These are phyloP conservation scores for Zenarchopterus dispar DNA, from an alignment of 2,797 vertebrate species.

Conservation along the genomic window DNA sequence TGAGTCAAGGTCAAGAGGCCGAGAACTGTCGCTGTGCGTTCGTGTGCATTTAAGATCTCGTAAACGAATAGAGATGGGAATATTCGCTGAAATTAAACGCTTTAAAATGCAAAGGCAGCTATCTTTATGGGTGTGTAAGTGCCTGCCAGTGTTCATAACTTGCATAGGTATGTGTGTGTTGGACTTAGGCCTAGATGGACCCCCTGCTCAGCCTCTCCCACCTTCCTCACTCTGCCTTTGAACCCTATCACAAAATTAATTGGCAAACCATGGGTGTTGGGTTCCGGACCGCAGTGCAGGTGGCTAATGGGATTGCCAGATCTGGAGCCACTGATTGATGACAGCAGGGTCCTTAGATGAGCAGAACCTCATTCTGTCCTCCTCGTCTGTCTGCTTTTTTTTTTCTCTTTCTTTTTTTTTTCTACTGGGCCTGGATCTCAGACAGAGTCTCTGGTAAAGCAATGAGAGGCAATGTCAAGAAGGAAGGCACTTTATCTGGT, in stretches of 20 bases:
- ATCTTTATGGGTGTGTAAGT: too few relatives aligned
- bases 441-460: conserved; percentile 64
- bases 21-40: conserved; percentile 20
- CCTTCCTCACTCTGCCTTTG: conserved; percentile 63
- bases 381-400: neutral
- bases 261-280: conserved; percentile 68
- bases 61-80: neutral
- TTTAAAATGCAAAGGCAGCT: too few relatives aligned
- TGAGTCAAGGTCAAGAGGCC: conserved; percentile 65
- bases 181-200: conserved; percentile 29
- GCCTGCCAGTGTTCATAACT: too few relatives aligned
- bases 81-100: neutral
- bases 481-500: conserved; percentile 8
- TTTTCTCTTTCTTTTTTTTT: neutral
- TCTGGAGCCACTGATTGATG: conserved; percentile 77
- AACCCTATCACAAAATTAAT: conserved; percentile 78
- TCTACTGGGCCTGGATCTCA: conserved; percentile 49
- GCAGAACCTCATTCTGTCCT: conserved; percentile 37
- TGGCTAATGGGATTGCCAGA: conserved; percentile 86
- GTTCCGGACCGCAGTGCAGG: conserved; percentile 70
- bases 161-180: conserved; percentile 20
- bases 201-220: conserved; percentile 37
- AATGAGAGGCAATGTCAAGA: conserved; percentile 63
- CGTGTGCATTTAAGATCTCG: conserved; percentile 1
- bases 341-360: conserved; percentile 74